Evolutionary conservation across 2,888 invertebrate species (phyloP).

Genomic region (Tinea semifulvella): DNA sequence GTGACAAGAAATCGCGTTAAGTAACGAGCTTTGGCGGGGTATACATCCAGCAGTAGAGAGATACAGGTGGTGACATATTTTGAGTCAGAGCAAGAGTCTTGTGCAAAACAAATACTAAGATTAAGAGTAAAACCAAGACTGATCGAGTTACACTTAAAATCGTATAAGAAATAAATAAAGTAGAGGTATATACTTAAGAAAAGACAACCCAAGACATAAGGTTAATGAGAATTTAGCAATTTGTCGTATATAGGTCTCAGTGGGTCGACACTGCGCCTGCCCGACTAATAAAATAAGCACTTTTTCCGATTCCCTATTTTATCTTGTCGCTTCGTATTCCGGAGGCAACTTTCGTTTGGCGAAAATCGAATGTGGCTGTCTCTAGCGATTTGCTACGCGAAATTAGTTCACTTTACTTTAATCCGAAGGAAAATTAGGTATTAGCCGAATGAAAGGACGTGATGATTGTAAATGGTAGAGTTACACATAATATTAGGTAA

Average conservation of each 20-base stretch:
- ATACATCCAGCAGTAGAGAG: too few relatives aligned
- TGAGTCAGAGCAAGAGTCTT: too few relatives aligned
- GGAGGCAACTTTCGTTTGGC: constrained; percentile 38
- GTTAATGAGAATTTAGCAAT: constrained; percentile 11
- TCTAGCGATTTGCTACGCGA: constrained; percentile 31
- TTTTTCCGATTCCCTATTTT: constrained; percentile 58
- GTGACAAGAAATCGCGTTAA: too few relatives aligned
- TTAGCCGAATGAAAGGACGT: constrained; percentile 6
- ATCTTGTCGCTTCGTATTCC: constrained; percentile 55
- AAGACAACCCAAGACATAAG: neutral
- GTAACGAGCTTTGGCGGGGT: too few relatives aligned
- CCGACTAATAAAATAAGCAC: constrained; percentile 60
- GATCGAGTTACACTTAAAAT: too few relatives aligned
- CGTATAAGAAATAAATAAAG: too few relatives aligned
- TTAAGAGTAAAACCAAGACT: too few relatives aligned
- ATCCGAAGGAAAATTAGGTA: constrained; percentile 1
- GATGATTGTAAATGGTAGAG: too few relatives aligned
- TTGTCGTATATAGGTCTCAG: constrained; percentile 15
- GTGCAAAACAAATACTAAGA: too few relatives aligned
- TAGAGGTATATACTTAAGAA: too few relatives aligned
- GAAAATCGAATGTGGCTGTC: constrained; percentile 40
- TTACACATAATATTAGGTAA: too few relatives aligned
- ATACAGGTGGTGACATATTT: too few relatives aligned
- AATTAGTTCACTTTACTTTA: constrained; percentile 28
- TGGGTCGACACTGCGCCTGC: constrained; percentile 35